Base-by-base conservation (phyloP, 2,888 invertebrate genomes). In the Spilosoma lubricipeda region DNA sequence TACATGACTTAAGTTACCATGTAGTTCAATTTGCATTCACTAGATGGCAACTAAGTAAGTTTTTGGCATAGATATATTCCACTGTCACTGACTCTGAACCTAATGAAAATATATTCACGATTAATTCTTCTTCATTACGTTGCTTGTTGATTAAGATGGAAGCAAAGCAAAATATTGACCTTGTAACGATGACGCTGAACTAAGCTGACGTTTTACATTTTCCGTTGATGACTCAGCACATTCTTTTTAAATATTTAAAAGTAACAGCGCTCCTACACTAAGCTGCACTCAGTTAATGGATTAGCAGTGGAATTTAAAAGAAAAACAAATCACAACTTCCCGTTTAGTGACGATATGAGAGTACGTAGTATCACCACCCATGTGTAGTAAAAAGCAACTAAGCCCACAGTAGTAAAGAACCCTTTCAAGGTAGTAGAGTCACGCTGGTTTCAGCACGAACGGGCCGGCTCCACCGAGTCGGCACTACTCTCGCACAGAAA, bases 121-220 rank as follows among this genome's bases (percentile, higher is more conserved):
- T 48, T 20, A 52, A 39, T 48, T 52, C 52, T 56, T 56, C 52
- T 56, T 56, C n/a, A 56, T 56, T 56, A 56, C 11, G n/a, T n/a
- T 56, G n/a, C n/a, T 56, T 56, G 52, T 56, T 56, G 52, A 56
- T 56, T 56, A 56, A 56, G 11, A 56, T 56, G 52, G n/a, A 56
- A 11, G n/a, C n/a, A 3, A n/a, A 56, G 23, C n/a, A 56, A 23
- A 56, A 56, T 52, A 52, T n/a, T 20, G 11, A n/a, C 23, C n/a
- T n/a, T 9, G 52, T 56, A 56, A 56, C n/a, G 52, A 56, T 23
- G 52, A 56, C 52, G 11, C 9, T 56, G 52, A 39, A 45, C 45
- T 45, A 45, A 56, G n/a, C n/a, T 56, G 52, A 8, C 2, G 23
- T 56, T n/a, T 56, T 2, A 56, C 23, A n/a, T 56, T 52, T 52